These are phyloP conservation scores for Microtus ochrogaster DNA, from an alignment of 2,113 vertebrate species.

Conservation along the genomic window DNA sequence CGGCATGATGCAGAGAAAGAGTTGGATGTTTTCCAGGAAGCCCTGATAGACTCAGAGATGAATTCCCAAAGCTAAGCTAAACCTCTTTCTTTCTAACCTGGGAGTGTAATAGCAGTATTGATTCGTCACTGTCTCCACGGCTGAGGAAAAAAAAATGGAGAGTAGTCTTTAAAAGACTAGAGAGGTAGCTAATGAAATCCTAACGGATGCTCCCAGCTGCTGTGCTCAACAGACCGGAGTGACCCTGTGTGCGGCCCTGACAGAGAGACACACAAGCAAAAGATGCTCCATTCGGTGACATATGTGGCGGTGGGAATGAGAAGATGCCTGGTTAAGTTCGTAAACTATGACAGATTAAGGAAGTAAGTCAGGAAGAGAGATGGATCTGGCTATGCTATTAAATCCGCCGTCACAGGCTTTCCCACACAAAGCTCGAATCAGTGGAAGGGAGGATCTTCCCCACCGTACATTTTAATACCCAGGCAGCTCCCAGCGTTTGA, in stretches of 20 bases:
- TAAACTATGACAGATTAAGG: slow-evolving; percentile 12
- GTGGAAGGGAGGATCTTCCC: neutral
- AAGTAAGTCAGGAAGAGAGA: neutral
- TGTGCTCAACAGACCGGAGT: neutral
- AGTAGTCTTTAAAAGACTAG: neutral
- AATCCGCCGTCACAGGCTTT: neutral
- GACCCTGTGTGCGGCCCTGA: neutral
- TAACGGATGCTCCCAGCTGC: too few relatives aligned
- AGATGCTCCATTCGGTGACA: neutral
- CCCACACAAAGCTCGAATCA: neutral
- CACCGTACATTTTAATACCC: neutral
- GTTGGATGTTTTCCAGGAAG: neutral
- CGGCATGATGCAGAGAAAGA: neutral
- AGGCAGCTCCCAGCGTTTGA: neutral
- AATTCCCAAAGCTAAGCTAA: neutral
- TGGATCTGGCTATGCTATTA: neutral
- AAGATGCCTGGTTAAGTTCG: neutral
- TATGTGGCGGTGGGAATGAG: neutral
- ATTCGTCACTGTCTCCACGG: neutral
- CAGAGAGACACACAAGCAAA: neutral
- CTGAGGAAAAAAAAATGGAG: neutral
- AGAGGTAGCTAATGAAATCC: neutral
- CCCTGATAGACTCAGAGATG: neutral
- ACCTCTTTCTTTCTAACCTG: neutral
- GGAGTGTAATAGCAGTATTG: neutral